A percentile compares a stretch with the other conserved stretches of the same genome.
Conservation (phyloP, 2,113 vertebrate genomes). For the Mionectes macconnelli region DNA sequence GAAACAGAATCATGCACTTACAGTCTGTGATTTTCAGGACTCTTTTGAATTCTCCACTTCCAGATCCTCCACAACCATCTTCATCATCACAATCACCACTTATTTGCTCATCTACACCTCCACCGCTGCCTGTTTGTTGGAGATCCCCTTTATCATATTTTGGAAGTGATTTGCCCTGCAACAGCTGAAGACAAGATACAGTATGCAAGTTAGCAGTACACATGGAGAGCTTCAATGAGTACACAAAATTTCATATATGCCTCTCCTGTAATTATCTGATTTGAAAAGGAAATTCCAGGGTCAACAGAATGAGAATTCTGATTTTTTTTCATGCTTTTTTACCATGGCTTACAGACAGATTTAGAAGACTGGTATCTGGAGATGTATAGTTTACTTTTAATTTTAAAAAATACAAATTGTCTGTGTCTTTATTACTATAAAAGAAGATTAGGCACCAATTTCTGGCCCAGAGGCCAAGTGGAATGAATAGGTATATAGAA, state of each 20-base stretch:
- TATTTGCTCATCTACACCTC: conserved; percentile 67
- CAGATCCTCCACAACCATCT: conserved; percentile 83
- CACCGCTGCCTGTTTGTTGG: conserved; percentile 79
- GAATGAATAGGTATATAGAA: not conserved
- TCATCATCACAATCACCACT: conserved; percentile 91
- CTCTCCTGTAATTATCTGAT: not conserved
- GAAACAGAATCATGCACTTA: conserved; percentile 69
- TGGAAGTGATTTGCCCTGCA: conserved; percentile 81
- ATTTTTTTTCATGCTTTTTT: not conserved
- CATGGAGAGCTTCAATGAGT: not conserved
- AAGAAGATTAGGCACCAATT: not conserved
- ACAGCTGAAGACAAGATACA: conserved; percentile 62
- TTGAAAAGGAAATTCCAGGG: not conserved
- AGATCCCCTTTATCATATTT: conserved; percentile 78
- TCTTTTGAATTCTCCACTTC: conserved; percentile 75
- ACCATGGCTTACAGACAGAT: not conserved
- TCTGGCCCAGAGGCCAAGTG: not conserved
- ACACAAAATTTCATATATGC: not conserved
- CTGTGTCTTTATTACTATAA: not conserved
- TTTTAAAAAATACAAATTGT: not conserved
- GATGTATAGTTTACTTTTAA: not conserved
- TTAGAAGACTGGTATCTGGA: not conserved
- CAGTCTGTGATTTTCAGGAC: conserved; percentile 73
- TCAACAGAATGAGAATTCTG: not conserved
- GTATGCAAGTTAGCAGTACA: not conserved